phyloP scores from a whole-genome alignment of 2,797 vertebrate species.

The Synanceia verrucosa region DNA sequence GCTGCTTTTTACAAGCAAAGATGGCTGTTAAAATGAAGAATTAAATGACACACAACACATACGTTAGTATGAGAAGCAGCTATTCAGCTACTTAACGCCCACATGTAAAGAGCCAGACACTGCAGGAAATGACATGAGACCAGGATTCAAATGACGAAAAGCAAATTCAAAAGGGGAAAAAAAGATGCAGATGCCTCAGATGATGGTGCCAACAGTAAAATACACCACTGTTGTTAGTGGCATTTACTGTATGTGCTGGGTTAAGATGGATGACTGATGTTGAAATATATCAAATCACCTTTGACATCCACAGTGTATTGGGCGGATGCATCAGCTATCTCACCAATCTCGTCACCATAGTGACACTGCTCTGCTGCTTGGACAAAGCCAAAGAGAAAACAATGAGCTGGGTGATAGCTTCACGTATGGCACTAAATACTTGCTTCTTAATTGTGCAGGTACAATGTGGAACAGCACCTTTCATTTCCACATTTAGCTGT shows the following conservation, averaged over 20 bases:
- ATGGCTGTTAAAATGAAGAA: slow-evolving; percentile 80
- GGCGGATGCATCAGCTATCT: slow-evolving; percentile 79
- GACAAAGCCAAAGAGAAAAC: slow-evolving; percentile 89
- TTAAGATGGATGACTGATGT: slow-evolving; percentile 83
- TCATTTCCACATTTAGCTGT: slow-evolving; percentile 82
- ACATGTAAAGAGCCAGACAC: slow-evolving; percentile 70
- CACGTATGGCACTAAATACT: slow-evolving; percentile 61
- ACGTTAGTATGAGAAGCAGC: slow-evolving; percentile 78
- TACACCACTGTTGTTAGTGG: slow-evolving; percentile 84
- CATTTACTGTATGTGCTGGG: slow-evolving; percentile 78
- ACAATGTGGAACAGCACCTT: slow-evolving; percentile 86
- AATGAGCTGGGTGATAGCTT: slow-evolving; percentile 77
- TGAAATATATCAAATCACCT: slow-evolving; percentile 89
- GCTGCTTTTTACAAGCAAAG: slow-evolving; percentile 75
- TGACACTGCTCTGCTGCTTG: slow-evolving; percentile 84
- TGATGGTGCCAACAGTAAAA: slow-evolving; percentile 62
- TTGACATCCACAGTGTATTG: slow-evolving; percentile 88
- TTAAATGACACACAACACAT: slow-evolving; percentile 72
- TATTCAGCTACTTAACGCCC: slow-evolving; percentile 65
- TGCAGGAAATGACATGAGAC: slow-evolving; percentile 71
- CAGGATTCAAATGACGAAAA: slow-evolving; percentile 63
- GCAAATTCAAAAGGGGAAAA: slow-evolving; percentile 42
- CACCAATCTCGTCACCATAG: slow-evolving; percentile 86
- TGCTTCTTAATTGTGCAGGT: slow-evolving; percentile 72
- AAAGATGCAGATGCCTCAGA: slow-evolving; percentile 59